phyloP scores from a whole-genome alignment of 1,140 invertebrate genomes.

The Triops cancriformis region DNA sequence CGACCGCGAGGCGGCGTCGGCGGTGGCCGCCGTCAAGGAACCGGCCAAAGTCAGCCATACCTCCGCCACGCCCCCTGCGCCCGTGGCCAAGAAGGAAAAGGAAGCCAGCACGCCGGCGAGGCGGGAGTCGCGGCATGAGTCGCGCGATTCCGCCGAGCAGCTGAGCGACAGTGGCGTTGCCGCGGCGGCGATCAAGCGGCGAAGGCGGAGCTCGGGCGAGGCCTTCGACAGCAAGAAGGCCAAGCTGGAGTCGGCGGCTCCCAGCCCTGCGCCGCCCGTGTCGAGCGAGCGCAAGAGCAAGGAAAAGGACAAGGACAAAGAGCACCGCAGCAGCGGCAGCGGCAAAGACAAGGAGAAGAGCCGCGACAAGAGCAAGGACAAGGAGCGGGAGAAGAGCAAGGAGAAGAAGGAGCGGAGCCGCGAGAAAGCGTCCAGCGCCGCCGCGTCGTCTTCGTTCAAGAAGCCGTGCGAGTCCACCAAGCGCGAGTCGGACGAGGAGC shows the following conservation, averaged over 20 bases:
- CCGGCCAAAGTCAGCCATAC: constrained; percentile 2
- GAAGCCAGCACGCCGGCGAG: constrained; percentile 26
- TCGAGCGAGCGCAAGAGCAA: constrained; percentile 25
- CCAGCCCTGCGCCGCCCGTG: neutral
- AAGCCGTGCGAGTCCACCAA: constrained; percentile 31
- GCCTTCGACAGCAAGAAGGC: neutral
- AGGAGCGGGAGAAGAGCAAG: constrained; percentile 31
- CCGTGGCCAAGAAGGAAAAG: constrained; percentile 29
- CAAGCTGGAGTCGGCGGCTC: constrained; percentile 15
- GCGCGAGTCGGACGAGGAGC: constrained; percentile 24
- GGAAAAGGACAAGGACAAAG: constrained; percentile 30
- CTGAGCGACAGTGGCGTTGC: neutral
- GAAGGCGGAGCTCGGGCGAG: constrained; percentile 16
- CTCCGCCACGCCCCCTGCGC: constrained; percentile 30
- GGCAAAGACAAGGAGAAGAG: constrained; percentile 39
- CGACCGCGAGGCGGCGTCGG: neutral
- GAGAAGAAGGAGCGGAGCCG: constrained; percentile 36
- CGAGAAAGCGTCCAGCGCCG: constrained; percentile 40
- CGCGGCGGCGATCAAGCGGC: neutral
- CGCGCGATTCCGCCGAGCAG: constrained; percentile 12
- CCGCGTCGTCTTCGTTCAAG: constrained; percentile 40
- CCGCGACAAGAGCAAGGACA: constrained; percentile 29
- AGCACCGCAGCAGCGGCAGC: constrained; percentile 29
- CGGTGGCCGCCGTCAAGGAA: neutral
- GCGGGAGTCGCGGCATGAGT: constrained; percentile 14